phyloP scores from a whole-genome alignment of 2,113 vertebrate genomes.

The Corynorhinus townsendii region DNA sequence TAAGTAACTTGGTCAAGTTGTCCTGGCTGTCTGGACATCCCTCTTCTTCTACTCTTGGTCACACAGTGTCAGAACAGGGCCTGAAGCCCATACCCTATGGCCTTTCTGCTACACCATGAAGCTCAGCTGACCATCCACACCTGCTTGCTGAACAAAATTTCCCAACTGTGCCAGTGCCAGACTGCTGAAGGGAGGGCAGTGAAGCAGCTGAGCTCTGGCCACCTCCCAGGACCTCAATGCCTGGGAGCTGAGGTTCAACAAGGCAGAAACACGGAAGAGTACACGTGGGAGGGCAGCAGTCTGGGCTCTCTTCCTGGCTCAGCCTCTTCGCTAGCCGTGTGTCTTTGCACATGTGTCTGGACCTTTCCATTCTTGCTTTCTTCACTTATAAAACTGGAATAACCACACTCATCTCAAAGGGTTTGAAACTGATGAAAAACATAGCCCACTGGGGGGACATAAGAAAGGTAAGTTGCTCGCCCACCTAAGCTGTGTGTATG shows the following conservation, averaged over 20 bases:
- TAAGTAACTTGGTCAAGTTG: background rate
- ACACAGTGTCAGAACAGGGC: background rate
- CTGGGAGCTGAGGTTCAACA: background rate
- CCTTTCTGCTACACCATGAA: background rate
- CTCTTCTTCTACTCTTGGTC: too few relatives aligned
- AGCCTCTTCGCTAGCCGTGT: background rate
- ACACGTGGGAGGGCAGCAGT: background rate
- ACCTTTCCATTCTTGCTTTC: background rate
- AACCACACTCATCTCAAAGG: background rate
- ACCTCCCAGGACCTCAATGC: background rate
- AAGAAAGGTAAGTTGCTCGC: background rate
- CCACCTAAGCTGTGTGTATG: background rate
- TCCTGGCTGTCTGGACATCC: too few relatives aligned
- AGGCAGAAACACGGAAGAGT: background rate
- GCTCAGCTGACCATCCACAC: background rate
- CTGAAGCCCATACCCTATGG: background rate
- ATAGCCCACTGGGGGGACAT: too few relatives aligned
- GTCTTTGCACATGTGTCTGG: background rate
- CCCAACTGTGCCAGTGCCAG: fast-evolving
- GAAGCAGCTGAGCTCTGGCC: background rate
- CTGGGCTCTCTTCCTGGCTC: fast-evolving
- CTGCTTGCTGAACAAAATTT: background rate
- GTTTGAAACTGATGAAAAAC: background rate
- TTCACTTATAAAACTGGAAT: background rate
- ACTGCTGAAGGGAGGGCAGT: background rate